Evolutionary conservation across 1,140 invertebrate species (phyloP), one percentile per base, ranked within the genome.

Genomic region (Samia ricini): DNA sequence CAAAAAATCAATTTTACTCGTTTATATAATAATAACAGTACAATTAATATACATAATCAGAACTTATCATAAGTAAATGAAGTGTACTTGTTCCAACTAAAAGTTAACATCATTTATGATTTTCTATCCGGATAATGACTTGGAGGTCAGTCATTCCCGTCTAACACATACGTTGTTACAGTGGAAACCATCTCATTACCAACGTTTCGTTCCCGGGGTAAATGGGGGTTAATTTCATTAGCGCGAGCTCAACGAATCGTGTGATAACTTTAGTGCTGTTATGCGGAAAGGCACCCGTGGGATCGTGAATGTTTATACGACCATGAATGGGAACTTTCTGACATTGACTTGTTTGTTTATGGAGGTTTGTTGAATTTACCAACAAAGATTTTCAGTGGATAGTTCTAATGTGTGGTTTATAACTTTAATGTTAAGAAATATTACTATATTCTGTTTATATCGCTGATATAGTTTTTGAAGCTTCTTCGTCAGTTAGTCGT

Each of bases 161-260:
- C 81, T 77, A 81, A 82, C 75, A 83, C 74, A 76, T 78, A 60
- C 78, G 76, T 52, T 33, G 59, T 60, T 81, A 80, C 78, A 81
- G 75, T 70, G 64, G 67, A 76, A 85, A 88, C n/a, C 83, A 84
- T 86, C 84, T 87, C 83, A 87, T 87, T 89, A 89, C 83, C 65
- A 74, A 65, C 75, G 63, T 76, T 74, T 71, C 74, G 69, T 79
- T 78, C 76, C 72, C 76, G 71, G 74, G 70, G 78, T 76, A 77
- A 85, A 83, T 83, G 76, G 80, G 77, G 81, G 85, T 86, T 89
- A 89, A 89, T 89, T 89, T 89, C 83, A 89, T 89, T 89, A 89
- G 81, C 71, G 72, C 69, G 83, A 68, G 73, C 79, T 78, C 87
- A 88, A 86, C 87, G 85, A 89, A 87, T 84, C 87, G 87, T 88